Base-by-base conservation (phyloP, 1,140 invertebrate genomes). In the Parasteatoda tepidariorum region DNA sequence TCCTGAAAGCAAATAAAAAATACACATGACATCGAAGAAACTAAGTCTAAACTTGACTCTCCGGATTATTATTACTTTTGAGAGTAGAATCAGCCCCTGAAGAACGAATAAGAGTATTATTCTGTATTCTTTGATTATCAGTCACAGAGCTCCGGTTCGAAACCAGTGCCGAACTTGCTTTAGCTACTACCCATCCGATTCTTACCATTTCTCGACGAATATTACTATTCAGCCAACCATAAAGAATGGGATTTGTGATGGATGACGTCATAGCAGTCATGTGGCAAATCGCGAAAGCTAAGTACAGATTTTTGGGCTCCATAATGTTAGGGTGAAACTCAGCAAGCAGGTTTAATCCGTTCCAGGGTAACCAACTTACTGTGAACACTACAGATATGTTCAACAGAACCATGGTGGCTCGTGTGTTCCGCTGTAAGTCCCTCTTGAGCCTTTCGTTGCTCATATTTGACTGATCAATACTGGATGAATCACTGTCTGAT, bases 201-300 rank as follows among this genome's bases (percentile, higher is more conserved):
- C 48, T 28, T 0, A 84, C 70, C 75, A 90, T 87, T 76, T 91
- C 90, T 26, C 89, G 82, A 18, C 90, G 79, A 33, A 91, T 88
- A 83, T 90, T 91, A 6, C 89, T 90, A 85, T 92, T 92, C 66
- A 91, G 88, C 89, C 90, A 91, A 0, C 91, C 91, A 87, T 92
- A 92, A 68, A 92, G 87, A 28, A 92, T 87, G 3, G 91, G 90
- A 86, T 92, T 92, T 61, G 90, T 91, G 26, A 89, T 88, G 0
- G 91, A 89, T 3, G 91, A 91, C 18, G 89, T 89, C 91, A 92
- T 90, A 5, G 91, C 91, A 13, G 91, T 86, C 3, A 91, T 86
- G 83, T 92, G 91, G 82, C 90, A 92, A 7, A 90, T 85, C 6
- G 91, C 92, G 85, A 92, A 92, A 0, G 89, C 88, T 33, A 91